Evolutionary conservation across 2,797 vertebrate species (phyloP), one percentile per base, ranked within the genome.

Genomic region (Myotis planiceps): DNA sequence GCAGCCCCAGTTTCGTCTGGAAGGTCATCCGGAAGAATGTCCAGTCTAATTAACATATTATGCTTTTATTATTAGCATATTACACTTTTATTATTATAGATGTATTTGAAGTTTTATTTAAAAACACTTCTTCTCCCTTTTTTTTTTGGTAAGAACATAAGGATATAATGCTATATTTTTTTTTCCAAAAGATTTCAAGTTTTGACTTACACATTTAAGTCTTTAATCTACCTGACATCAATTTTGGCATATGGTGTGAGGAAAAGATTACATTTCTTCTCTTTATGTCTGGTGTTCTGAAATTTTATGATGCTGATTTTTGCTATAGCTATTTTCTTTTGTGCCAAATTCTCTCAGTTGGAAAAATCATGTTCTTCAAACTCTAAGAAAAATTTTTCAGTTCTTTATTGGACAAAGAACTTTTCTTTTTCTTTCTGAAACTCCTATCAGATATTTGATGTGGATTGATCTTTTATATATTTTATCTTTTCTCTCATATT

Each of bases 301-400:
- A 91, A 82, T 92, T 92, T 81, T 25, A 82, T 69, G n/a, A 49
- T 65, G 15, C 42, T 65, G n/a, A 25, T 65, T 55, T 94, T 37
- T 84, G 5, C 27, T 39, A 25, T 29, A 76, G 27, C 13, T 87
- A 37, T 81, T 86, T 66, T 19, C 29, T 60, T 72, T 53, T 34
- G 15, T 60, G 16, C 6, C 68, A 45, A 92, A 21, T 32, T 75
- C 23, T 94, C 55, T 79, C 10, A 16, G 47, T 32, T 47, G 85
- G 69, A 94, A 86, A 71, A 86, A 74, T 83, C 29, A 60, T 86
- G 32, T 76, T 92, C 75, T 92, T 88, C 10, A 58, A 90, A 87
- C 19, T n/a, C 42, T 90, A n/a, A 21, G 58, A 39, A 87, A 58
- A 53, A 27, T 81, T 72, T 25, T 81, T 72, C 19, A 37, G 27